Percentiles rank a stretch among this genome's conserved stretches.
phyloP scores from a whole-genome alignment of 1,140 invertebrate species.

The Acyrthosiphon pisum region DNA sequence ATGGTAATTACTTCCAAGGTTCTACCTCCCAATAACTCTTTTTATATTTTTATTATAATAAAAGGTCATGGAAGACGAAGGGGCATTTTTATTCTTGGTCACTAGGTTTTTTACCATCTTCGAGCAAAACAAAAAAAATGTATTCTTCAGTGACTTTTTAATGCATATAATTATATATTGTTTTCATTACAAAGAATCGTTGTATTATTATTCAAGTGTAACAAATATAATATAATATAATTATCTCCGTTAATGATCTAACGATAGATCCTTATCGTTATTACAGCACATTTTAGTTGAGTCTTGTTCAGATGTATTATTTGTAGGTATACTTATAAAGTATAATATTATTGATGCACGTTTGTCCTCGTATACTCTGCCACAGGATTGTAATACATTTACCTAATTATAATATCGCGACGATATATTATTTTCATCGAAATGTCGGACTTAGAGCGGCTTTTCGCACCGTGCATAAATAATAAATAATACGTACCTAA shows the following conservation, averaged over 20 bases:
- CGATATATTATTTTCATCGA: not conserved
- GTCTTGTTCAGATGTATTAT: not conserved
- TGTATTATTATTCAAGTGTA: constrained; percentile 23
- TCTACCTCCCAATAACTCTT: not conserved
- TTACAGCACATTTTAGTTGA: not conserved
- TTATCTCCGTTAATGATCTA: constrained; percentile 33
- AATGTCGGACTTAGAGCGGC: not conserved
- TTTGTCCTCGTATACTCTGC: constrained; percentile 14
- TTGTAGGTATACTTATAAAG: not conserved
- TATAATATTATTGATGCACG: not conserved
- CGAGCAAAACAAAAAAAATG: constrained; percentile 8
- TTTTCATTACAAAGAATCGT: constrained; percentile 22
- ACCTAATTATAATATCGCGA: not conserved
- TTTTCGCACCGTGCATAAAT: not conserved
- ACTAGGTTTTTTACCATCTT: not conserved
- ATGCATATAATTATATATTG: not conserved
- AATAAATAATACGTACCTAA: not conserved
- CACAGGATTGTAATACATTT: not conserved
- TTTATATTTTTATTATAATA: not conserved
- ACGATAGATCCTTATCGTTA: constrained; percentile 21
- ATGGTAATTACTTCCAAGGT: constrained; percentile 43
- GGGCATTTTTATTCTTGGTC: constrained; percentile 21
- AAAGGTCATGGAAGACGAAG: not conserved
- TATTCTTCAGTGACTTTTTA: constrained; percentile 20
- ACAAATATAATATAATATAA: constrained; percentile 15